Conservation (phyloP, 2,888 invertebrate genomes). For the Athalia cordata region DNA sequence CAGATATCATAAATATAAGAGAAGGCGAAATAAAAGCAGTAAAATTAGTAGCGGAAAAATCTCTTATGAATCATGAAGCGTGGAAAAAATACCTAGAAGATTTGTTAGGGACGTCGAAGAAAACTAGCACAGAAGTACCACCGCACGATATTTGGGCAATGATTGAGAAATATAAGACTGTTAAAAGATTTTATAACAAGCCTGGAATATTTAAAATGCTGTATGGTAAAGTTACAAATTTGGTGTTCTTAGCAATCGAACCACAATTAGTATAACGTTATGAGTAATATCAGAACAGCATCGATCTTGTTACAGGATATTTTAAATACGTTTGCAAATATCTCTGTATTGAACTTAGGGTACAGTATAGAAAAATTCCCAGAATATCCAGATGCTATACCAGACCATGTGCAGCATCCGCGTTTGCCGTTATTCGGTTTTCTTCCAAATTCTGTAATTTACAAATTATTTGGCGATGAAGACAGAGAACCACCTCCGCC, state of each 20-base stretch:
- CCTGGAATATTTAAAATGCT: conserved; percentile 54
- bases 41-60: conserved; percentile 50
- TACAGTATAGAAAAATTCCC: conserved; percentile 50
- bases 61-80: conserved; percentile 53
- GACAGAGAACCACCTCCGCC: conserved; percentile 20
- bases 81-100: conserved; percentile 58
- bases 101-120: conserved; percentile 46
- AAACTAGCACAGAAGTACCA: conserved; percentile 34
- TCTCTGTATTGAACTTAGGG: conserved; percentile 46
- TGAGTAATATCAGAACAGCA: no score
- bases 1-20: conserved; percentile 57
- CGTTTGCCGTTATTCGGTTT: conserved; percentile 53
- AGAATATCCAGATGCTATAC: conserved; percentile 40
- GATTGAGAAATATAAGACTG: conserved; percentile 42
- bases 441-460: conserved; percentile 59
- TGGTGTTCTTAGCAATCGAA: no score
- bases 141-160: conserved; percentile 51
- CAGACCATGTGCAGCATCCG: conserved; percentile 44
- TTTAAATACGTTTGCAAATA: neutral
- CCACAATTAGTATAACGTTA: no score
- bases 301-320: neutral
- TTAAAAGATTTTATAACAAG: conserved; percentile 52
- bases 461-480: conserved; percentile 43
- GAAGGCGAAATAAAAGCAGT: conserved; percentile 49
- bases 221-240: conserved; percentile 49